Evolutionary conservation across 2,797 vertebrate genomes (phyloP).

Genomic region (Sphaeramia orbicularis): DNA sequence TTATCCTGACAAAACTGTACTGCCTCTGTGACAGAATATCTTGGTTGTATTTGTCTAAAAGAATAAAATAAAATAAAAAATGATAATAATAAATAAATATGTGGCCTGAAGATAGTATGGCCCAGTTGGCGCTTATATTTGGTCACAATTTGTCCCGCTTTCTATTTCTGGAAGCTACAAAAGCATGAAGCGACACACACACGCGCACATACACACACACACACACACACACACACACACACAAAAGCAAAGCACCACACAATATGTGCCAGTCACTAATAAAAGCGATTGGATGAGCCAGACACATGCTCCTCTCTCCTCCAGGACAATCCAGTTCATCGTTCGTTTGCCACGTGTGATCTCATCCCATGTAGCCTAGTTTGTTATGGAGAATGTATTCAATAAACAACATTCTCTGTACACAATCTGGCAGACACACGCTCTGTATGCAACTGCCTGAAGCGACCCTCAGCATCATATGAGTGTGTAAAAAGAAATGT

Average conservation of each 20-base stretch:
- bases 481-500: background rate
- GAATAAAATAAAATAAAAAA: background rate
- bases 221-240: slow-evolving; percentile 16
- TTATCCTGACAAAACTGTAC: background rate
- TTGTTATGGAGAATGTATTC: background rate
- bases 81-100: slow-evolving; percentile 43
- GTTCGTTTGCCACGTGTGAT: slow-evolving; percentile 26
- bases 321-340: slow-evolving; percentile 56
- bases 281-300: slow-evolving; percentile 57
- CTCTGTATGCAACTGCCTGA: background rate
- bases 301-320: slow-evolving; percentile 59
- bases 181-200: slow-evolving; percentile 45
- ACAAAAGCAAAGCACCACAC: slow-evolving; percentile 50
- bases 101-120: slow-evolving; percentile 41
- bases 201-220: slow-evolving; percentile 22
- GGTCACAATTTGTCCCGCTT: slow-evolving; percentile 68
- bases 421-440: background rate
- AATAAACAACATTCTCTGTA: background rate
- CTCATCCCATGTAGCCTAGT: slow-evolving; percentile 9
- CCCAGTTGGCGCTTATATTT: slow-evolving; percentile 64
- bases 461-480: background rate
- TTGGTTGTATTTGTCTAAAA: background rate
- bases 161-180: slow-evolving; percentile 81
- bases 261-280: slow-evolving; percentile 66
- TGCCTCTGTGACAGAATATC: background rate